A percentile compares a stretch with the other conserved stretches of the same genome.
Evolutionary conservation across 2,797 vertebrate species (phyloP).

Genomic region (Ispidina lecontei): DNA sequence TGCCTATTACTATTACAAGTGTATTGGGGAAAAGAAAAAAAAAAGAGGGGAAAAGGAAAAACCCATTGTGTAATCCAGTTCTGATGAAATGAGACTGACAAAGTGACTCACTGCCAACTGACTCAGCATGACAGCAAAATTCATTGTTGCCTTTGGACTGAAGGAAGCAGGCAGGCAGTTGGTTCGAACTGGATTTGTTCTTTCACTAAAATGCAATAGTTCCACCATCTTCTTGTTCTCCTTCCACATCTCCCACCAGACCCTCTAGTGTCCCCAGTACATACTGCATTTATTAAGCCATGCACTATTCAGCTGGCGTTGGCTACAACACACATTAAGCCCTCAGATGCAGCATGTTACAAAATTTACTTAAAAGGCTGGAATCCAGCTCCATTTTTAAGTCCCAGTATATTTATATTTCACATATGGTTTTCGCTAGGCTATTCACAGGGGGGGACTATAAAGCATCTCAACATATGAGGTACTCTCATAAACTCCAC

Average conservation of each 20-base stretch:
- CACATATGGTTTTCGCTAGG: conserved; percentile 69
- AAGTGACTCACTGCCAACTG: conserved; percentile 64
- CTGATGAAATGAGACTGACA: conserved; percentile 65
- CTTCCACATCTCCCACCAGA: background rate
- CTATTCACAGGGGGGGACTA: conserved; percentile 68
- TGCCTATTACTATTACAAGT: conserved; percentile 51
- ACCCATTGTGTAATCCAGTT: conserved; percentile 47
- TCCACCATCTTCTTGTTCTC: conserved; percentile 31
- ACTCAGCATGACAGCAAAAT: conserved; percentile 65
- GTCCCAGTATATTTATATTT: conserved; percentile 73
- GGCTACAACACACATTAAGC: conserved; percentile 42
- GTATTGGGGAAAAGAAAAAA: background rate
- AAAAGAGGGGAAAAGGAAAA: background rate
- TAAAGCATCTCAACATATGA: conserved; percentile 72
- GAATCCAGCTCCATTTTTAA: conserved; percentile 66
- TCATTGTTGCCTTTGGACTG: conserved; percentile 54
- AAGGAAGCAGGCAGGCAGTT: conserved; percentile 47
- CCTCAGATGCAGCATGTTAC: conserved; percentile 42
- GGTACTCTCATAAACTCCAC: conserved; percentile 58
- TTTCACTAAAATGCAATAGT: conserved; percentile 32
- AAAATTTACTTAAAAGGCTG: conserved; percentile 74
- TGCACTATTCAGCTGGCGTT: background rate
- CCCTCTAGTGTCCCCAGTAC: conserved; percentile 31
- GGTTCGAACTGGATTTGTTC: conserved; percentile 46
- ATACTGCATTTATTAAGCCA: conserved; percentile 38